Evolutionary conservation across 2,113 vertebrate genomes (phyloP).

Genomic region (Regulus satrapa): DNA sequence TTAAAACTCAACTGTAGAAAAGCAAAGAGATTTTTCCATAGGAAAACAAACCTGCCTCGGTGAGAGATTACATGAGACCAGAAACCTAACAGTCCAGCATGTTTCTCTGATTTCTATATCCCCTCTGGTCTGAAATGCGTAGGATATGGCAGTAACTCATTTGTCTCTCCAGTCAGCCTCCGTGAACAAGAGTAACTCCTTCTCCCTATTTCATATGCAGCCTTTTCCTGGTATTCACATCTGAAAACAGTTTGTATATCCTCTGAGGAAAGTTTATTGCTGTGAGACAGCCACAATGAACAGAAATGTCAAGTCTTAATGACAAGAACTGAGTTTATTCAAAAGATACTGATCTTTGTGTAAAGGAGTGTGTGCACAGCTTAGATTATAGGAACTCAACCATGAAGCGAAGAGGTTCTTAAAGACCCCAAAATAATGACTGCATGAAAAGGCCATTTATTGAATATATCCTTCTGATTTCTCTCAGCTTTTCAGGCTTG

Average conservation of each 20-base stretch:
- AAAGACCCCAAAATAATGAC: background rate
- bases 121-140: background rate
- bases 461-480: background rate
- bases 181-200: constrained; percentile 22
- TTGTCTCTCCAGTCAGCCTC: background rate
- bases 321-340: constrained; percentile 51
- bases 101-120: background rate
- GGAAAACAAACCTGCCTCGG: background rate
- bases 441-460: background rate
- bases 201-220: background rate
- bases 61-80: background rate
- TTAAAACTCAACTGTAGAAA: background rate
- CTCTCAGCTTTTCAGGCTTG: background rate
- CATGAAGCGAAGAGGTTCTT: constrained; percentile 5
- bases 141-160: background rate
- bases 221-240: background rate
- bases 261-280: constrained; percentile 49
- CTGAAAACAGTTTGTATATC: constrained; percentile 27
- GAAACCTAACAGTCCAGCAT: background rate
- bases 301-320: constrained; percentile 59
- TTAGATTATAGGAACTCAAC: constrained; percentile 38
- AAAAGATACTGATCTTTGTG: constrained; percentile 35
- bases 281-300: background rate
- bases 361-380: background rate
- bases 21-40: background rate